Evolutionary conservation across 2,797 vertebrate species (phyloP).

Genomic region (Enteromius mattozi): DNA sequence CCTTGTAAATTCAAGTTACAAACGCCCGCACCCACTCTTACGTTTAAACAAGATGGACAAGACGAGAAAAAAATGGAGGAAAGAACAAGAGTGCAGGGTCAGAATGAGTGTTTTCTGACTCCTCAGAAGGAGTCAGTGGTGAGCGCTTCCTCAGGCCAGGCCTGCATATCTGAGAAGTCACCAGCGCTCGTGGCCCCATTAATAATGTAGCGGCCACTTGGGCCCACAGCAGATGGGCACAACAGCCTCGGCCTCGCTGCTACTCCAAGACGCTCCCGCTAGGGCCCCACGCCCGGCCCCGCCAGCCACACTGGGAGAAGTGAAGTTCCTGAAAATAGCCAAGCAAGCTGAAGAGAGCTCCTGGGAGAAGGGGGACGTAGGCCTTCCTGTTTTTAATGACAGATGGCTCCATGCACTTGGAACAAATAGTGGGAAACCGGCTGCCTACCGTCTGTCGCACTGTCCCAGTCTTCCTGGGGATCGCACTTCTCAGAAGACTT

Average conservation of each 20-base stretch:
- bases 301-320: conserved; percentile 80
- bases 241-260: conserved; percentile 81
- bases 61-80: neutral
- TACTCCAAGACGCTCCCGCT: conserved; percentile 80
- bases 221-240: conserved; percentile 92
- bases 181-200: conserved; percentile 87
- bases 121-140: conserved; percentile 82
- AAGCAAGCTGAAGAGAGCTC: conserved; percentile 70
- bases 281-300: conserved; percentile 74
- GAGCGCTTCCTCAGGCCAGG: conserved; percentile 92
- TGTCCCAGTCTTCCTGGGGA: conserved; percentile 65
- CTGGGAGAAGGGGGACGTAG: conserved; percentile 85
- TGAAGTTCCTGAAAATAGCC: conserved; percentile 86
- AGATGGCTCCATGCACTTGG: conserved; percentile 86
- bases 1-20: neutral
- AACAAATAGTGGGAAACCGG: conserved; percentile 84
- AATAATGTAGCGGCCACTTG: conserved; percentile 94
- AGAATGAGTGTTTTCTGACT: conserved; percentile 54
- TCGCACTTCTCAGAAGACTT: conserved; percentile 52
- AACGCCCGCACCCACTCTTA: neutral
- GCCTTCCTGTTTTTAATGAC: conserved; percentile 91
- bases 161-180: conserved; percentile 94
- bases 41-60: neutral
- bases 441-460: conserved; percentile 74
- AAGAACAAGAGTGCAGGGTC: neutral